Evolutionary conservation across 2,113 vertebrate genomes (phyloP).

Genomic region (Takifugu flavidus): DNA sequence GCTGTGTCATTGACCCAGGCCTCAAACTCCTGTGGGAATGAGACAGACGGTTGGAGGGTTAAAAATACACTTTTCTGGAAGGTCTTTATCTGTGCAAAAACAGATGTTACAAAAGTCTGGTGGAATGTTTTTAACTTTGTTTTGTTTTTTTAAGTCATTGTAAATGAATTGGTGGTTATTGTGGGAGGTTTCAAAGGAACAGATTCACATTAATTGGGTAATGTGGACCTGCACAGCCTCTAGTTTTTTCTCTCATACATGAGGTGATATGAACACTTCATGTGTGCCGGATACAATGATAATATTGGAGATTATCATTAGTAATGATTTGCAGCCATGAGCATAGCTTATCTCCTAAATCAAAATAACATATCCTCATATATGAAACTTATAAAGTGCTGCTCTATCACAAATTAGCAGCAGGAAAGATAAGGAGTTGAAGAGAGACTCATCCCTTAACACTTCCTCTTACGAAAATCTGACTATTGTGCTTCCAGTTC

Average conservation of each 20-base stretch:
- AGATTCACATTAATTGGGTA: too few relatives aligned
- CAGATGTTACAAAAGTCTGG: neutral
- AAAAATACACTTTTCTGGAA: neutral
- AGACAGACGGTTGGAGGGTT: neutral
- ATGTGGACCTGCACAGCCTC: too few relatives aligned
- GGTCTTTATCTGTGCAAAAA: neutral
- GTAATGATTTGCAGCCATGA: too few relatives aligned
- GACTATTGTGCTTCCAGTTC: neutral
- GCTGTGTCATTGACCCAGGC: conserved; percentile 85
- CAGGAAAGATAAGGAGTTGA: neutral
- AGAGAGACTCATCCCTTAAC: neutral
- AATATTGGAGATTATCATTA: too few relatives aligned
- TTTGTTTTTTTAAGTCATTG: neutral
- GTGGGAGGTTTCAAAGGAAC: too few relatives aligned
- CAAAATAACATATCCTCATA: too few relatives aligned
- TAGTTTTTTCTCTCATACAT: too few relatives aligned
- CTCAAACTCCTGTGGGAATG: conserved; percentile 82
- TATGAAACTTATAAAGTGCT: neutral
- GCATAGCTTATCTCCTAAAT: too few relatives aligned
- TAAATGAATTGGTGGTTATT: neutral
- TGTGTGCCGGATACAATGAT: too few relatives aligned
- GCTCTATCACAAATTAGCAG: neutral
- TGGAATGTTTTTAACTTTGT: too few relatives aligned
- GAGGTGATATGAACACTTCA: too few relatives aligned
- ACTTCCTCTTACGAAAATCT: neutral